Percentiles rank a stretch among this genome's conserved stretches.
These are phyloP conservation scores for Achlya flavicornis DNA, from an alignment of 2,888 invertebrate species.

Conservation along the genomic window DNA sequence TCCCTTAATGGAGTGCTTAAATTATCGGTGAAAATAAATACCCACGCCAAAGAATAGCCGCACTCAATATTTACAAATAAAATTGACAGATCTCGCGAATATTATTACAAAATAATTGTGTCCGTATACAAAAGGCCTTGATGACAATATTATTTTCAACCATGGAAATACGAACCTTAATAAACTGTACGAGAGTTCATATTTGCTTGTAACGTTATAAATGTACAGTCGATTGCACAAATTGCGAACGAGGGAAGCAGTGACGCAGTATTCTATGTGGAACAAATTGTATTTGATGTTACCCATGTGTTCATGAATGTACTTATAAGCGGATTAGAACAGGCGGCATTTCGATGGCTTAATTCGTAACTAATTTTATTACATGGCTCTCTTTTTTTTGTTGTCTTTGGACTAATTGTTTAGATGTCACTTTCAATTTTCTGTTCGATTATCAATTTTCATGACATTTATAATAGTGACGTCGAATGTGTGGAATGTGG, in stretches of 20 bases:
- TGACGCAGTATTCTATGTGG: background rate
- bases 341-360: background rate
- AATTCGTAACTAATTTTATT: background rate
- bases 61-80: background rate
- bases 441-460: too few species aligned
- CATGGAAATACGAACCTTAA: background rate
- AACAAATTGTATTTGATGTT: constrained; percentile 6
- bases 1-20: background rate
- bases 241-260: constrained; percentile 1
- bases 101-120: constrained; percentile 2
- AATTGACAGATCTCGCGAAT: background rate
- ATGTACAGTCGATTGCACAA: constrained; percentile 9
- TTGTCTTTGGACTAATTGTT: background rate
- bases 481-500: too few species aligned
- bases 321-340: background rate
- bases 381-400: background rate
- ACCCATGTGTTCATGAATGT: background rate
- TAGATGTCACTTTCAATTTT: too few species aligned
- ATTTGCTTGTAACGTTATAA: background rate
- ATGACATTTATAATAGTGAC: too few species aligned
- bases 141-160: background rate
- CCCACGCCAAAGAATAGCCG: background rate
- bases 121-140: background rate
- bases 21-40: background rate
- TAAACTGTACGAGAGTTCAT: background rate